Percentiles rank a stretch among this genome's conserved stretches.
Conservation (phyloP, 1,140 invertebrate genomes). For the Camponotus vicinus region DNA sequence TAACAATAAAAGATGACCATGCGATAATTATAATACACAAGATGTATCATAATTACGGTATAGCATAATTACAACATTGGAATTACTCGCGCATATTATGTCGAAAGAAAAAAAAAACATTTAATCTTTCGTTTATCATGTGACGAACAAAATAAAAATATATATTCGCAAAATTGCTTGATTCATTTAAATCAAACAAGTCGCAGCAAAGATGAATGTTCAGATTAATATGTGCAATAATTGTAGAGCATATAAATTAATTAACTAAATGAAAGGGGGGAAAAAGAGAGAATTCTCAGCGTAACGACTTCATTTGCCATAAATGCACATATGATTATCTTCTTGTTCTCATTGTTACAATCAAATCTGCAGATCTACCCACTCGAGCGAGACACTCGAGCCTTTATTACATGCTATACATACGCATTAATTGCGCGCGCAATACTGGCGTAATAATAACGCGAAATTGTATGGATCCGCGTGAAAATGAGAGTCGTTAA, state of each 20-base stretch:
- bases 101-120: background rate
- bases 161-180: background rate
- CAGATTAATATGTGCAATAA: constrained; percentile 5
- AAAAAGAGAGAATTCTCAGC: background rate
- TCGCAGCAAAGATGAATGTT: background rate
- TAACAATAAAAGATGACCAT: background rate
- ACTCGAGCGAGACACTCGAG: background rate
- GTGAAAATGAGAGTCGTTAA: constrained; percentile 17
- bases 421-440: constrained; percentile 25
- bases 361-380: constrained; percentile 28
- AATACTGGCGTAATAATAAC: constrained; percentile 1
- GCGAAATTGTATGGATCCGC: background rate
- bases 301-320: background rate
- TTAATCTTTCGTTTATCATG: background rate
- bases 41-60: constrained; percentile 8
- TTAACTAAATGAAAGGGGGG: constrained; percentile 18
- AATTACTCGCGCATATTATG: background rate
- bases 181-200: background rate
- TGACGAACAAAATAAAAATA: background rate
- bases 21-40: constrained; percentile 3
- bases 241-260: constrained; percentile 24
- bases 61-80: too few species aligned
- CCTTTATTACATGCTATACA: background rate
- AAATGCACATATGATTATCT: background rate
- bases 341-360: constrained; percentile 16